Evolutionary conservation across 2,888 invertebrate genomes (phyloP).

Genomic region (Drosophila phalerata): DNA sequence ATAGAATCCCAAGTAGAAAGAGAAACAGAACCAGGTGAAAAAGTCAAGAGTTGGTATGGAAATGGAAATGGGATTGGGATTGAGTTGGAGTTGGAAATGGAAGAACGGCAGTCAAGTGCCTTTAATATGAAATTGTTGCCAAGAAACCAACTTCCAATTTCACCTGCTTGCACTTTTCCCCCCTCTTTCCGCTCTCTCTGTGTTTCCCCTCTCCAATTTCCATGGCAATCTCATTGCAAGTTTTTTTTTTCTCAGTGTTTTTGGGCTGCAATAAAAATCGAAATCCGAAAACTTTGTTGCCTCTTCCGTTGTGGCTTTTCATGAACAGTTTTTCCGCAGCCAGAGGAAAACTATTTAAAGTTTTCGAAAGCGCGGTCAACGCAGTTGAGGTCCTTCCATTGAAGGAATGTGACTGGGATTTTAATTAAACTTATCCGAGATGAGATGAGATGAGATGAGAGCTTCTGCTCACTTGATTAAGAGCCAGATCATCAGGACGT

Average conservation of each 20-base stretch:
- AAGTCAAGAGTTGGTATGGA: constrained; percentile 41
- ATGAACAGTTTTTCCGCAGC: constrained; percentile 13
- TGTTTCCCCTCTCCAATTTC: constrained; percentile 34
- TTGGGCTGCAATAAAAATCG: constrained; percentile 72
- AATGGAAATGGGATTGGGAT: constrained; percentile 43
- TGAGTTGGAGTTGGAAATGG: too few relatives aligned
- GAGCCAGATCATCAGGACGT: constrained; percentile 45
- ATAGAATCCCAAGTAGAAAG: constrained; percentile 25
- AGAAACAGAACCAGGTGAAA: constrained; percentile 32
- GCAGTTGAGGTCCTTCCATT: constrained; percentile 4
- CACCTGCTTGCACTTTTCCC: constrained; percentile 30
- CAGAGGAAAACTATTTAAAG: constrained; percentile 55
- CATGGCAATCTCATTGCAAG: constrained; percentile 30
- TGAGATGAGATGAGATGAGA: constrained; percentile 35
- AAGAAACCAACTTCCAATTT: constrained; percentile 57
- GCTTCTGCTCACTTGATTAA: constrained; percentile 57
- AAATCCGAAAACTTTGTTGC: constrained; percentile 67
- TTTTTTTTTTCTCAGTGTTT: constrained; percentile 10
- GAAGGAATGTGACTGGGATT: constrained; percentile 53
- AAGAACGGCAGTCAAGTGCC: constrained; percentile 54
- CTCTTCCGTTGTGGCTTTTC: constrained; percentile 14
- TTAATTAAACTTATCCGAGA: constrained; percentile 72
- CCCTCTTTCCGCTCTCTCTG: not conserved
- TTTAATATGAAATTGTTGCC: constrained; percentile 76
- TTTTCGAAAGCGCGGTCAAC: constrained; percentile 42